Percentiles rank a stretch among this genome's conserved stretches.
These are phyloP conservation scores for Panthera leo DNA, from an alignment of 2,113 vertebrate species.

Conservation along the genomic window DNA sequence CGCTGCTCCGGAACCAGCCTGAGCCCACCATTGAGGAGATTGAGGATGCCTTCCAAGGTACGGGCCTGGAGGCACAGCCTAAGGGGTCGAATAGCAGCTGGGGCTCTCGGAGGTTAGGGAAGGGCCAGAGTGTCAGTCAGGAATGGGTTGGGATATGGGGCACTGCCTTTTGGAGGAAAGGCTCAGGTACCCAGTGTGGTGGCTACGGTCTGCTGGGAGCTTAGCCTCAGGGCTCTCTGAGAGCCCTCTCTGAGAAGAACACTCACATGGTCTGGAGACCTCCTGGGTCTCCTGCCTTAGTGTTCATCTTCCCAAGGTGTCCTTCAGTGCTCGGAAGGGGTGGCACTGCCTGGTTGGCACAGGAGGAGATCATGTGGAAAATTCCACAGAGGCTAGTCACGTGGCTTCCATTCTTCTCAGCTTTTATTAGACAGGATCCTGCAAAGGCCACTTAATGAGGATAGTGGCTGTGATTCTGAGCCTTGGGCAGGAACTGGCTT, in stretches of 20 bases:
- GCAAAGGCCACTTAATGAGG: not conserved
- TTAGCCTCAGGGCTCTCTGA: too few relatives aligned
- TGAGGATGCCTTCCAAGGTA: constrained; percentile 96
- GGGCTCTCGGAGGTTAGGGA: not conserved
- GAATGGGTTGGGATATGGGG: not conserved
- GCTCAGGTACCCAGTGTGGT: accelerated
- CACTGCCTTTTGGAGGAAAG: not conserved
- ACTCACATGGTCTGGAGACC: not conserved
- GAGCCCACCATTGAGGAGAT: constrained; percentile 89
- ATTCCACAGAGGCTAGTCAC: too few relatives aligned
- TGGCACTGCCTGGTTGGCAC: not conserved
- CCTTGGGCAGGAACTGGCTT: not conserved
- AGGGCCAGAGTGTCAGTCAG: not conserved
- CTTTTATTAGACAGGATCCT: not conserved
- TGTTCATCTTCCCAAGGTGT: not conserved
- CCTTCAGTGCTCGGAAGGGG: accelerated
- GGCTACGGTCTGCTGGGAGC: not conserved
- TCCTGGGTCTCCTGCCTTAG: not conserved
- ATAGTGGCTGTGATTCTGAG: not conserved
- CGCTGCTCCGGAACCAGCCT: constrained; percentile 90
- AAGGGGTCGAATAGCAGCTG: accelerated
- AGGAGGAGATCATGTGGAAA: not conserved
- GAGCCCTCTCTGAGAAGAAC: not conserved
- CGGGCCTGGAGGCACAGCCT: not conserved
- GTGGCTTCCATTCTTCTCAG: too few relatives aligned